Base-by-base conservation (phyloP, 2,888 invertebrate species). In the Nasonia oneida region DNA sequence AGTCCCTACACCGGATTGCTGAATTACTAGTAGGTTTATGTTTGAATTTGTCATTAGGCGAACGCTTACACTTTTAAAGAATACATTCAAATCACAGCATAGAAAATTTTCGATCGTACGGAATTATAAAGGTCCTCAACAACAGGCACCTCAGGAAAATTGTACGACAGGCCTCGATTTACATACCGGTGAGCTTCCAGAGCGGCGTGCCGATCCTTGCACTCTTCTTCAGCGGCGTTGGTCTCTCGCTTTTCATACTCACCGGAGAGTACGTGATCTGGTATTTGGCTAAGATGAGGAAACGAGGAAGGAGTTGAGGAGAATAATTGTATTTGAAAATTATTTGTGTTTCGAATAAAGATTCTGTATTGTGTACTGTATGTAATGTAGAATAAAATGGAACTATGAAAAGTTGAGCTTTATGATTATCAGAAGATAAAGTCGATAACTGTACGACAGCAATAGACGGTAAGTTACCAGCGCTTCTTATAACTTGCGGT, bases 21-120 rank as follows among this genome's bases (percentile, higher is more conserved):
- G 14, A 88, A 88, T 77, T 86, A 67, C 73, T 74, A 87, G 88
- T 89, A 74, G 86, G 87, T 67, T 76, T 79, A 33, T 3, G n/a
- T 71, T 42, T 39, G 10, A 71, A 39, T n/a, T 39, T n/a, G 0
- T 1, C 5, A 71, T 23, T 6, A 23, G 12, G 4, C 23, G 6
- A 23, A 23, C 0, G 12, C n/a, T 23, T 18, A 29, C 6, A 10
- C n/a, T 10, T 23, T 0, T 64, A 64, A 23, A 50, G 2, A 23
- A 76, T 47, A 47, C 8, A 33, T 15, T 4, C n/a, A 33, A 12
- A 47, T 74, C 73, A 18, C 53, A 86, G 86, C 37, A 76, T 86
- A 37, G 83, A 86, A 76, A 79, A 71, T 39, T 86, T 83, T 29
- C 83, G 80, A 29, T 4, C 47, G 12, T 39, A 79, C 29, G 86